A percentile compares a stretch with the other conserved stretches of the same genome.
Evolutionary conservation across 2,797 vertebrate genomes (phyloP).

Genomic region (Typhlichthys subterraneus): DNA sequence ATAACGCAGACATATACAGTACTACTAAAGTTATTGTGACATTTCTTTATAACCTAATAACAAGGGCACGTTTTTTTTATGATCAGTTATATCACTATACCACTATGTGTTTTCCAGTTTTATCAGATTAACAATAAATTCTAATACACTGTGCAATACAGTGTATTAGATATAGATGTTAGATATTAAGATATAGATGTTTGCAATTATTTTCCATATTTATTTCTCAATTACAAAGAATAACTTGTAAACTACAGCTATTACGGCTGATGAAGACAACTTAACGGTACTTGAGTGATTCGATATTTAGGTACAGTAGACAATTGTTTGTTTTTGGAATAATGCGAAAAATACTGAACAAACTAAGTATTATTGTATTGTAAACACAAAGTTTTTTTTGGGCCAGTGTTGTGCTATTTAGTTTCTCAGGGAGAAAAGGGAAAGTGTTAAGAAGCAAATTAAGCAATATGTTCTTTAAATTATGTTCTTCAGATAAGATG

Average conservation of each 20-base stretch:
- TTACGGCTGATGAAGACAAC: slow-evolving; percentile 9
- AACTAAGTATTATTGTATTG: slow-evolving; percentile 11
- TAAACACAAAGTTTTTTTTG: slow-evolving; percentile 31
- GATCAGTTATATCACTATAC: neutral
- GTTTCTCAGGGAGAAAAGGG: slow-evolving; percentile 63
- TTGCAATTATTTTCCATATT: slow-evolving; percentile 1
- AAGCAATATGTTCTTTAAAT: slow-evolving; percentile 14
- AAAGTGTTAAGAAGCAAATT: slow-evolving; percentile 27
- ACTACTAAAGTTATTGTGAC: too few relatives aligned
- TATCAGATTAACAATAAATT: neutral
- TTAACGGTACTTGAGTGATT: slow-evolving; percentile 1
- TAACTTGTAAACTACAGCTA: slow-evolving; percentile 8
- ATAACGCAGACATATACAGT: too few relatives aligned
- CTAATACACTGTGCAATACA: too few relatives aligned
- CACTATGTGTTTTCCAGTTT: neutral
- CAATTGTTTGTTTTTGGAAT: slow-evolving; percentile 3
- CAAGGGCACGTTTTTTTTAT: too few relatives aligned
- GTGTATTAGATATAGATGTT: neutral
- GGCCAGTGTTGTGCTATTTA: slow-evolving; percentile 32
- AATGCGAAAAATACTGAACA: slow-evolving; percentile 41
- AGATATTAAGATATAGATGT: neutral
- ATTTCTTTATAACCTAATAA: neutral
- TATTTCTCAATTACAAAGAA: slow-evolving; percentile 10
- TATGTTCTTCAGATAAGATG: slow-evolving; percentile 21
- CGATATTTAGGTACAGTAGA: slow-evolving; percentile 5